Evolutionary conservation across 2,888 invertebrate genomes (phyloP), one percentile per base, ranked within the genome.

Genomic region (Amorpha juglandis): DNA sequence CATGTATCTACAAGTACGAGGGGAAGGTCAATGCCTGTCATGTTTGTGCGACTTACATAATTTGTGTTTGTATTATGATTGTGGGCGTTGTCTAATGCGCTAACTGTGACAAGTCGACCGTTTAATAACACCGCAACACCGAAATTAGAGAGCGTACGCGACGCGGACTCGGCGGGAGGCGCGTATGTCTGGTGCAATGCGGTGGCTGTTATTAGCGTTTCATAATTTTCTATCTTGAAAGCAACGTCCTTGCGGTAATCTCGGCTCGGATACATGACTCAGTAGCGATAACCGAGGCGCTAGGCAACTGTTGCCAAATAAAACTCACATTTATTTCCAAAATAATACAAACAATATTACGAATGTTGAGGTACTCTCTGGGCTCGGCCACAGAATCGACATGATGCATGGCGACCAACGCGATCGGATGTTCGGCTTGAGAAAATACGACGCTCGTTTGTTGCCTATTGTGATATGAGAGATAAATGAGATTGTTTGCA

Each of bases 11-110:
- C 77, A 76, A 80, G 74, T 77, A 80, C 78, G 82, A 70, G 64
- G 67, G 70, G 84, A 89, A 91, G 92, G 91, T 91, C 91, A 89
- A 82, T 91, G 91, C 78, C 89, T 88, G 85, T 79, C 68, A 69
- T 83, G 87, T 88, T 86, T 83, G 83, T 84, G 82, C 76, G 71
- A 78, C 80, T 90, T 90, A 90, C 85, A 86, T 91, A 90, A 91
- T 80, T 71, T 75, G 75, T 83, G 85, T 88, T 86, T 87, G 83
- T 78, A 74, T 82, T 80, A 81, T 75, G 84, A 82, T 84, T 84
- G 79, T 81, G 73, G 74, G 78, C 78, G 80, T 81, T 82, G 79
- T 82, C 81, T 82, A 78, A 76, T 70, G 67, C 70, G 69, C 65
- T 66, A 71, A 65, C 62, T 69, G 70, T 53, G 62, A 62, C 21